Evolutionary conservation across 2,888 invertebrate species (phyloP).

Genomic region (Lepidochitona cinerea): DNA sequence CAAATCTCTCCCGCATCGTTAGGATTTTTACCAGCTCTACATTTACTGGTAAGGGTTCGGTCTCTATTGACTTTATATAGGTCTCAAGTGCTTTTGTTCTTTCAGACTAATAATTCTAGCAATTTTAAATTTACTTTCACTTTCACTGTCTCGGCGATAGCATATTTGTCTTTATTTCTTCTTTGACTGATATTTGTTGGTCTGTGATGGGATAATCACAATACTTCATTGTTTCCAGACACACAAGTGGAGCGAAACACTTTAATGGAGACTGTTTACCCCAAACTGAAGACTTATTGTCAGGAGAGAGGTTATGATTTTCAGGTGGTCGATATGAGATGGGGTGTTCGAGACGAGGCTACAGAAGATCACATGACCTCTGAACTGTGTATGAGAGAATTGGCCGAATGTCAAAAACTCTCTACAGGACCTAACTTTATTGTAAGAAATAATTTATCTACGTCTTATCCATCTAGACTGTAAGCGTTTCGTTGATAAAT

Average conservation of each 20-base stretch:
- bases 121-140: too few relatives aligned
- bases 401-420: slow-evolving; percentile 56
- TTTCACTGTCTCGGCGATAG: too few relatives aligned
- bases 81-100: neutral
- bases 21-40: slow-evolving; percentile 63
- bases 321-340: slow-evolving; percentile 65
- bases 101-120: too few relatives aligned
- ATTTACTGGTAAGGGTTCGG: slow-evolving; percentile 50
- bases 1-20: slow-evolving; percentile 52
- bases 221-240: too few relatives aligned
- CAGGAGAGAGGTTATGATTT: slow-evolving; percentile 63
- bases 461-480: too few relatives aligned
- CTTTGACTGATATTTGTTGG: neutral
- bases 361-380: slow-evolving; percentile 62
- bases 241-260: slow-evolving; percentile 58
- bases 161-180: too few relatives aligned
- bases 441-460: slow-evolving; percentile 39
- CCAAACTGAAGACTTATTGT: slow-evolving; percentile 57
- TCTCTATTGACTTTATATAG: neutral
- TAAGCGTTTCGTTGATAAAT: too few relatives aligned
- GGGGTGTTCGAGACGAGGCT: slow-evolving; percentile 64
- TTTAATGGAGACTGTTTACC: slow-evolving; percentile 61
- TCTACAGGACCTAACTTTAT: slow-evolving; percentile 66
- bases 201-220: too few relatives aligned
- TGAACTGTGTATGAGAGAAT: slow-evolving; percentile 61